These are phyloP conservation scores for Pao palembangensis DNA, from an alignment of 2,113 vertebrate genomes.

Conservation along the genomic window DNA sequence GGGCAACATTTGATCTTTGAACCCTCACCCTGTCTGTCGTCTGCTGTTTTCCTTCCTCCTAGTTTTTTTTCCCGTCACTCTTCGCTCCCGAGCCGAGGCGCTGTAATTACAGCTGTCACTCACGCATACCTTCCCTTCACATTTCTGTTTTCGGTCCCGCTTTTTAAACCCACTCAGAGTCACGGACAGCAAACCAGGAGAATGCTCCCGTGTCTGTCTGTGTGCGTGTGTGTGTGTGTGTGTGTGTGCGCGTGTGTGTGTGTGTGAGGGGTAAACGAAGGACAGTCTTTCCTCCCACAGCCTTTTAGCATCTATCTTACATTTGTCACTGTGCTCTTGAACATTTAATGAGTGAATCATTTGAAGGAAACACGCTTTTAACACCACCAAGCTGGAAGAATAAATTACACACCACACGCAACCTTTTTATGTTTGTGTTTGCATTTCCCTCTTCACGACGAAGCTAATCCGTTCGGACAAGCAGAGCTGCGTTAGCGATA, in stretches of 20 bases:
- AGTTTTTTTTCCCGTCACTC: constrained; percentile 12
- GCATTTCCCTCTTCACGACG: not conserved
- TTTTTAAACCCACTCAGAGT: constrained; percentile 31
- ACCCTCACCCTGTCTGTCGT: constrained; percentile 48
- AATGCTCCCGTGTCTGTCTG: constrained; percentile 33
- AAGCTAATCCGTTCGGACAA: not conserved
- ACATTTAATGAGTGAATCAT: not conserved
- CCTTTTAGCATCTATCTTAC: constrained; percentile 2
- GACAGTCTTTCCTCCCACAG: constrained; percentile 45
- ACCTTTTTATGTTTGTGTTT: not conserved
- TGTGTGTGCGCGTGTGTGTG: constrained; percentile 4
- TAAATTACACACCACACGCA: not conserved
- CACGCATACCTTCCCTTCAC: constrained; percentile 28
- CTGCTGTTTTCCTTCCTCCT: constrained; percentile 42
- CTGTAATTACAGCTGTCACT: constrained; percentile 65
- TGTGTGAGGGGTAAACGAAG: constrained; percentile 49
- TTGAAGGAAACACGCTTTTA: constrained; percentile 1
- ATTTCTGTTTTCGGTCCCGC: constrained; percentile 35
- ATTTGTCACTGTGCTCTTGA: too few relatives aligned
- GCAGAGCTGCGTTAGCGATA: not conserved
- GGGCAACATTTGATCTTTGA: constrained; percentile 53
- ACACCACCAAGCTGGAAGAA: not conserved
- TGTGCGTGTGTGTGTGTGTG: constrained; percentile 48
- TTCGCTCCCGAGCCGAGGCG: constrained; percentile 32
- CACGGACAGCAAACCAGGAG: constrained; percentile 35